Conservation (phyloP, 2,888 invertebrate genomes). For the Achlya flavicornis region DNA sequence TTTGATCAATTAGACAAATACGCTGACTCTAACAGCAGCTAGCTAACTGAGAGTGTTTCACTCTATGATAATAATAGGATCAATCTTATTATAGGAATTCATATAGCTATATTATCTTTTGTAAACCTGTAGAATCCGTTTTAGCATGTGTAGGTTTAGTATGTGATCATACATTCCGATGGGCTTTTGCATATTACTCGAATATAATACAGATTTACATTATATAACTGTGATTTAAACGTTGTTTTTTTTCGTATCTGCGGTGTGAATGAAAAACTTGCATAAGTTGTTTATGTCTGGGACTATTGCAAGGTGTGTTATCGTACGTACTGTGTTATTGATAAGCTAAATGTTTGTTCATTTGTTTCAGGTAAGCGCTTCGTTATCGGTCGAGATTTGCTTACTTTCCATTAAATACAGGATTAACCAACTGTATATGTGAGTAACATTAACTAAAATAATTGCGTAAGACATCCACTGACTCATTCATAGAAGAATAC, state of each 20-base stretch:
- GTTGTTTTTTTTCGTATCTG: not conserved
- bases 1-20: slow-evolving; percentile 84
- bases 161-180: not conserved
- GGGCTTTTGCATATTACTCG: not conserved
- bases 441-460: not conserved
- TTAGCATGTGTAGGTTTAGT: not conserved
- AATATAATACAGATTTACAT: no score
- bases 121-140: slow-evolving; percentile 14
- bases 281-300: not conserved
- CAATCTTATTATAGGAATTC: slow-evolving; percentile 53
- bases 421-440: not conserved
- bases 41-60: slow-evolving; percentile 76
- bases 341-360: slow-evolving; percentile 28
- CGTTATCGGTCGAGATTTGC: slow-evolving; percentile 12
- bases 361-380: slow-evolving; percentile 64
- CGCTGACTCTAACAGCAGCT: slow-evolving; percentile 77
- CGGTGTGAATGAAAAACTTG: not conserved
- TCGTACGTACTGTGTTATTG: not conserved
- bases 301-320: not conserved
- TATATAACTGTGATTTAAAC: no score
- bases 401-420: not conserved
- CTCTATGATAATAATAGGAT: slow-evolving; percentile 68
- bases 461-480: not conserved
- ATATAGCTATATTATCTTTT: slow-evolving; percentile 16
- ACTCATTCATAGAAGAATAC: not conserved